Evolutionary conservation across 2,113 vertebrate species (phyloP).

Genomic region (Notothenia coriiceps): DNA sequence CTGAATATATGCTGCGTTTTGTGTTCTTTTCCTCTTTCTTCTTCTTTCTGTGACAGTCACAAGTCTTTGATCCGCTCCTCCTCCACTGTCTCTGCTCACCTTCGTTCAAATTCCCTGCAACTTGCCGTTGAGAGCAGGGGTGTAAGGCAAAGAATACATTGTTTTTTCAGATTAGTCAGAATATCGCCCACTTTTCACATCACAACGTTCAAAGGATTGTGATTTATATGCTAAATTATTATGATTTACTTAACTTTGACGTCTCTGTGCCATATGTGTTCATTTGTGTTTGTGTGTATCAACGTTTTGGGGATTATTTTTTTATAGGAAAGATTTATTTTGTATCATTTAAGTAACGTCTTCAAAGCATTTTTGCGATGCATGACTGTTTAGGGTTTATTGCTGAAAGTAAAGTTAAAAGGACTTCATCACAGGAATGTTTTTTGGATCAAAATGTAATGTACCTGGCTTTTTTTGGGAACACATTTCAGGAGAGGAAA

Average conservation of each 20-base stretch:
- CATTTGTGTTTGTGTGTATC: too few relatives aligned
- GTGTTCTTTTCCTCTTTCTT: constrained; percentile 49
- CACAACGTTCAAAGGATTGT: not conserved
- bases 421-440: too few relatives aligned
- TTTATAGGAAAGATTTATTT: not conserved
- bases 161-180: constrained; percentile 42
- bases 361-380: not conserved
- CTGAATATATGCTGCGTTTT: constrained; percentile 61
- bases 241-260: not conserved
- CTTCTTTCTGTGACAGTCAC: constrained; percentile 80
- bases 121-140: constrained; percentile 31
- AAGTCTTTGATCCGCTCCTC: constrained; percentile 75
- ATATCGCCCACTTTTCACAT: not conserved
- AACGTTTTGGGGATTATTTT: too few relatives aligned
- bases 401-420: too few relatives aligned
- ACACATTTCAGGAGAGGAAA: not conserved
- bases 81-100: constrained; percentile 56
- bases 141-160: constrained; percentile 6
- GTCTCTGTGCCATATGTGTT: too few relatives aligned
- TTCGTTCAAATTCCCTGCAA: constrained; percentile 69
- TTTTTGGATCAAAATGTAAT: too few relatives aligned
- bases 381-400: not conserved
- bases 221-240: constrained; percentile 3
- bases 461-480: too few relatives aligned
- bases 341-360: not conserved